phyloP scores from a whole-genome alignment of 2,888 invertebrate species.

The Aleiodes leptofemur region DNA sequence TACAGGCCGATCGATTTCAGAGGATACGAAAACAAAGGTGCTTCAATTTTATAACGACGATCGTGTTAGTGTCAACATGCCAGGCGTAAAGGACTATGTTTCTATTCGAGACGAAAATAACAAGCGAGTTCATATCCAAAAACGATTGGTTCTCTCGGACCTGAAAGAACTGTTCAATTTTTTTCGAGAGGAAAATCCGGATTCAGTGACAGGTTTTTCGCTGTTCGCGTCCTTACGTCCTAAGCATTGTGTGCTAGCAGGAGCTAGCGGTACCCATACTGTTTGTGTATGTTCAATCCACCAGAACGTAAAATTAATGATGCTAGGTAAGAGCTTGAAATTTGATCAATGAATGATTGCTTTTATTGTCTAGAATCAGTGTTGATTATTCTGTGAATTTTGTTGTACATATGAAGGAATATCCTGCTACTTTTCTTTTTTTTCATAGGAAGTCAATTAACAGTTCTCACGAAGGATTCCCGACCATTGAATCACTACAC shows the following conservation, averaged over 20 bases:
- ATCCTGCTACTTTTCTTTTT: too few relatives aligned
- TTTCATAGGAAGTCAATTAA: too few relatives aligned
- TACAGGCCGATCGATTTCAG: too few relatives aligned
- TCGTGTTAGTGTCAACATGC: conserved; percentile 37
- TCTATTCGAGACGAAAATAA: too few relatives aligned
- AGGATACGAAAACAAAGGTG: background rate
- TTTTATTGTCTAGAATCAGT: too few relatives aligned
- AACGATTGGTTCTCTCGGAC: background rate
- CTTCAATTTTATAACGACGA: conserved; percentile 39
- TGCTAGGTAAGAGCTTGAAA: background rate
- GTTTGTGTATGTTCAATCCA: conserved; percentile 58
- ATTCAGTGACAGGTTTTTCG: conserved; percentile 49
- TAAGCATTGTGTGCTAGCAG: conserved; percentile 51
- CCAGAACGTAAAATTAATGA: conserved; percentile 57
- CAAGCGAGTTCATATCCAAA: too few relatives aligned
- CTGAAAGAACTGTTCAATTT: conserved; percentile 44
- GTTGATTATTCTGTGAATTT: too few relatives aligned
- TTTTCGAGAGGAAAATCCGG: conserved; percentile 41
- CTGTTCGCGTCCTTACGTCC: conserved; percentile 47
- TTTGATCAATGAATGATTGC: too few relatives aligned
- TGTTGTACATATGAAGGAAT: too few relatives aligned
- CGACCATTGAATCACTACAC: too few relatives aligned
- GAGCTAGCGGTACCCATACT: conserved; percentile 53
- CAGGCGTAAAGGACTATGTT: conserved; percentile 42
- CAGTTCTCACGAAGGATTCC: too few relatives aligned